Percentiles rank a stretch among this genome's conserved stretches.
Conservation (phyloP, 2,888 invertebrate genomes). For the Drosophila rubida region DNA sequence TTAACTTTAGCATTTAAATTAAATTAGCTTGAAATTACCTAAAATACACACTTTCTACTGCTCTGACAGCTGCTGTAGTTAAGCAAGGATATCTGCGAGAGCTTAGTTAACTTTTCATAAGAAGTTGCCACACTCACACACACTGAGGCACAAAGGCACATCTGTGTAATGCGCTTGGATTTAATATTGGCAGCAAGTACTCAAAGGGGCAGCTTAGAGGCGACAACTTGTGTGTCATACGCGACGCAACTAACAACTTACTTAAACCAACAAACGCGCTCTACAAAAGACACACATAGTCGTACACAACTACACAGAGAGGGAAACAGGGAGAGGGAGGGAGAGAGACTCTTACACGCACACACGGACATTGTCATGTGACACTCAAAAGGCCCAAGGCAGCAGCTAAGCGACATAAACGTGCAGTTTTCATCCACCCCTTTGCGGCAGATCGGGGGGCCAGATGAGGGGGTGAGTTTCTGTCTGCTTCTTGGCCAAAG, state of each 20-base stretch:
- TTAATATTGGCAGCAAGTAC: constrained; percentile 58
- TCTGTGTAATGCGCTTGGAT: constrained; percentile 27
- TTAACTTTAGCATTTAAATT: no score
- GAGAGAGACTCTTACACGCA: background rate
- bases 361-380: constrained; percentile 53
- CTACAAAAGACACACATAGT: constrained; percentile 13
- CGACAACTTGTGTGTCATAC: constrained; percentile 74
- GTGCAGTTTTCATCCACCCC: constrained; percentile 49
- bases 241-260: constrained; percentile 72
- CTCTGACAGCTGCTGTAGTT: background rate
- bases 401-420: constrained; percentile 60
- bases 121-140: background rate
- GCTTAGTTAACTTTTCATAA: constrained; percentile 23
- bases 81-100: background rate
- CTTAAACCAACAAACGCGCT: constrained; percentile 60
- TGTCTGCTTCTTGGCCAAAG: constrained; percentile 38
- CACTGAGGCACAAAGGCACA: background rate
- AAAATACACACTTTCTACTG: background rate
- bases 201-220: constrained; percentile 66
- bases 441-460: background rate
- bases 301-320: constrained; percentile 6
- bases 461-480: constrained; percentile 19
- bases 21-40: background rate
- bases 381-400: constrained; percentile 72
- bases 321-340: no score